Base-by-base conservation (phyloP, 64 coral and sea anemone species). In the Astreopora myriophthalma region DNA sequence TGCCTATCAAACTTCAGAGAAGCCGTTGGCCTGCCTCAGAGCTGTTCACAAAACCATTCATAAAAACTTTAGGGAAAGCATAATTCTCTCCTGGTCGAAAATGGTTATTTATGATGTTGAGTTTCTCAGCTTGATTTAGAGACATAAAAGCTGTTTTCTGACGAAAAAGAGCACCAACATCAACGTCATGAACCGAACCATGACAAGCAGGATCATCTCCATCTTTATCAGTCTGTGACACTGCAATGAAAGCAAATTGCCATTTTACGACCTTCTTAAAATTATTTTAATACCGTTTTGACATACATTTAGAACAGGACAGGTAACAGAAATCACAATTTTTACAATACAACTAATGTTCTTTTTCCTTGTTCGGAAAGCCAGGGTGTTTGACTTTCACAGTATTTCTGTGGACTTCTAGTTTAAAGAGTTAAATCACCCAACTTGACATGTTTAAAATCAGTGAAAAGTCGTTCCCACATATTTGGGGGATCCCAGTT, bases 371-470 rank as follows among this genome's bases (percentile, higher is more conserved):
- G 58, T 85, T 22, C 57, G 80, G 80, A 85, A 85, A 85, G 80
- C 80, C 58, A 85, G 80, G 52, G 60, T 85, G 80, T 85, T 85
- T 85, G 51, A 85, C n/a, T 85, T 35, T 65, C 16, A 85, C 80
- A 85, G 66, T 85, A 65, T 85, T 85, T 85, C 80, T 85, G 80
- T 85, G 51, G 80, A 85, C 28, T 85, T 85, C 58, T 85, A 85
- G 57, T 85, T 85, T 85, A 66, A 85, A 85, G 80, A 85, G 80
- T 85, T 85, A 85, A 67, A 85, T 85, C 31, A 85, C 80, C 80
- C 25, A 85, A 85, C 80, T 85, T 65, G 80, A 85, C 58, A 85
- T 67, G 80, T 85, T 85, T 85, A 66, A 65, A 85, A 66, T 36
- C 80, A 85, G 80, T 85, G 80, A 85, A 85, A 85, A 85, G 60